Base-by-base conservation (phyloP, 92 coral and sea anemone species). In the Diadumene lineata region DNA sequence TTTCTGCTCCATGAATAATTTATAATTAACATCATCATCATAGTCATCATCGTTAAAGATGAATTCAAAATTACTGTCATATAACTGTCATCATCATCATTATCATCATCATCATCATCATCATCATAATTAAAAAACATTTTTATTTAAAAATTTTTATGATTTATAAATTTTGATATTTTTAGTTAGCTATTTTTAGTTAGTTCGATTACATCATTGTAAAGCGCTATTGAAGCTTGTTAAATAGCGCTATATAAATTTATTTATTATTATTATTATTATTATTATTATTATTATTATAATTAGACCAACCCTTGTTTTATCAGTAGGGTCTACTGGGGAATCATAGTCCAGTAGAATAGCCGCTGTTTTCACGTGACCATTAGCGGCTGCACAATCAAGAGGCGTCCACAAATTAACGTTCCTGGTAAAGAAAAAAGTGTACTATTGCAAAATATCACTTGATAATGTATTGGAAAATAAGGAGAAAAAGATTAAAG, bases 361-460 rank as follows among this genome's bases (percentile, higher is more conserved):
- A 18, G 51, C 62, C 0, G 96, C 97, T 22, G 87, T 88, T 51
- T 94, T 94, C 3, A 86, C 70, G 74, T 85, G 87, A 4, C 98
- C 98, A 17, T 80, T 66, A 25, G 91, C 86, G 24, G 98, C 98
- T 25, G 98, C 98, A 72, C 98, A 94, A 77, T 94, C 98, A 64
- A 94, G 74, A 10, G 98, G 98, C 33, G 98, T 94, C 98, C 98
- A 94, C 21, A 86, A 48, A 15, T 63, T 66, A 17, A 66, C 56
- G 22, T 66, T 66, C 71, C 71, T 66, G 51, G 43, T 18, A 66
- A 43, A 4, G 25, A 43, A 16, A 38, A 34, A 28, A 62, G 18
- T 28, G n/a, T n/a, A n/a, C n/a, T n/a, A n/a, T n/a, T n/a, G n/a
- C 8, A 1, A 62, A 62, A 23, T 60, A 23, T 16, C 10, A n/a